Conservation (phyloP, 53 echinoderm and acorn worm genomes). For the Paracentrotus lividus region DNA sequence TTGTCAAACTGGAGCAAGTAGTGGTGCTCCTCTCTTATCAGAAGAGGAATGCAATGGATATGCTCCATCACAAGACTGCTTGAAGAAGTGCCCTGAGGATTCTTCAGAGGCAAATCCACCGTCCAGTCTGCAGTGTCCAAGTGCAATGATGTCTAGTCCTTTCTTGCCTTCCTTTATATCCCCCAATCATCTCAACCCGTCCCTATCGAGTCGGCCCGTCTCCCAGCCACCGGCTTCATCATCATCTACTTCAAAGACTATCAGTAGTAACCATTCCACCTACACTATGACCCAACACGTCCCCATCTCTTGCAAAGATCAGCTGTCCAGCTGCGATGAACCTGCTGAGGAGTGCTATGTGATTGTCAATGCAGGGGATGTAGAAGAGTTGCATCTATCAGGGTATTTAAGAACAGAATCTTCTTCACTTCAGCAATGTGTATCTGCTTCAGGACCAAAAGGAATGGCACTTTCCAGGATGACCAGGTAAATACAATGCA, state of each 20-base stretch:
- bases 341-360: constrained; percentile 29
- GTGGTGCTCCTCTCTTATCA: background rate
- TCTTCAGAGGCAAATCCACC: background rate
- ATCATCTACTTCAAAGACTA: background rate
- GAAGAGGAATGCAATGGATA: background rate
- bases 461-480: constrained; percentile 39
- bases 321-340: background rate
- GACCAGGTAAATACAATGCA: constrained; percentile 14
- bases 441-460: background rate
- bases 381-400: constrained; percentile 8
- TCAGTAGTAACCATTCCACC: constrained; percentile 27
- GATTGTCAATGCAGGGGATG: constrained; percentile 15
- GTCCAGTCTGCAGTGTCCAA: constrained; percentile 17
- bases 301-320: background rate
- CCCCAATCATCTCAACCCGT: background rate
- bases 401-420: background rate
- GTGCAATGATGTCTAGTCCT: constrained; percentile 44
- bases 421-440: background rate
- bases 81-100: background rate
- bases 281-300: background rate
- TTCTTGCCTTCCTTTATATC: constrained; percentile 56
- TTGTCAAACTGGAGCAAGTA: background rate
- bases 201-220: background rate
- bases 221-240: background rate
- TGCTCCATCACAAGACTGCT: background rate